Base-by-base conservation (phyloP, 2,888 invertebrate genomes). In the Agriopis leucophaearia region DNA sequence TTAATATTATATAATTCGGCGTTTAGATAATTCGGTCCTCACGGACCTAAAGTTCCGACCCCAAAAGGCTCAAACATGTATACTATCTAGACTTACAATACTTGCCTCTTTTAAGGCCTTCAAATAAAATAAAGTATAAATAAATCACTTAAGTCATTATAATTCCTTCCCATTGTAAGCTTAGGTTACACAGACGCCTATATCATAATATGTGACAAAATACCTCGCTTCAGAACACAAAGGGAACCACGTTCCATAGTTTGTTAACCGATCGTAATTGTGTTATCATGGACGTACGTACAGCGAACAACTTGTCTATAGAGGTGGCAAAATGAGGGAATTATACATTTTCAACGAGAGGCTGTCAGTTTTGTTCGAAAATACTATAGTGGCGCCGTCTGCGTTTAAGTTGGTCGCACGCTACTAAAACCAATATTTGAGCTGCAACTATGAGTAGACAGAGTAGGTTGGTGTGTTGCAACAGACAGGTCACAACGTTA, bases 211-310 rank as follows among this genome's bases (percentile, higher is more conserved):
- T 57, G n/a, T 10, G 56, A 61, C 62, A 66, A 64, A 59, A 68
- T 64, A 64, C 63, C 67, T 64, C 55, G 15, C 42, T 61, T 35
- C 38, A 40, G 47, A n/a, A 67, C 50, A 67, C 68, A 68, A 68
- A 68, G 68, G 63, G 55, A 50, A 52, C 16, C 56, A n/a, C 47
- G 58, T 27, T 6, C 47, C 54, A 44, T 60, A 64, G 59, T 64
- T 63, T 55, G 47, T 67, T 58, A 18, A 57, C 42, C 45, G 51
- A 42, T 55, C 58, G 63, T 67, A 63, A 63, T 63, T 63, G 42
- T 66, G 61, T 63, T 67, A 67, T 67, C 54, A 48, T 42, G 35
- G 36, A 40, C 12, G 35, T 16, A 64, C 51, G 12, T 15, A 36
- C 27, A n/a, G n/a, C n/a, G n/a, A 18, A 18, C 13, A 55, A 42